A percentile compares a stretch with the other conserved stretches of the same genome.
Conservation (phyloP, 2,113 vertebrate species). For the Takifugu flavidus region DNA sequence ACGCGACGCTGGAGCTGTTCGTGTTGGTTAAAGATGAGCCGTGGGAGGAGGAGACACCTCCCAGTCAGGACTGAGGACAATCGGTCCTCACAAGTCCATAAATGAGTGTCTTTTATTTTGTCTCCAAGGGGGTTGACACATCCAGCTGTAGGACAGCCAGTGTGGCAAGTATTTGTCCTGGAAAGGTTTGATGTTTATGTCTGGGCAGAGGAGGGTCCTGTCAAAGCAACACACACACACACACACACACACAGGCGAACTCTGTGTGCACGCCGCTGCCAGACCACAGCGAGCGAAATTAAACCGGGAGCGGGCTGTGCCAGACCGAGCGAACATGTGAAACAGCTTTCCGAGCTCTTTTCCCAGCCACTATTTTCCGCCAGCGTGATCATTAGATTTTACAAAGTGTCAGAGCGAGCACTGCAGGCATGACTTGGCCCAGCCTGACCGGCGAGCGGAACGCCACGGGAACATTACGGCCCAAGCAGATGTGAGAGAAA, state of each 20-base stretch:
- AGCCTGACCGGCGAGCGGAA: neutral
- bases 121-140: neutral
- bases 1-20: slow-evolving; percentile 27
- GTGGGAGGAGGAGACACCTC: slow-evolving; percentile 14
- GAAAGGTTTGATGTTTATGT: neutral
- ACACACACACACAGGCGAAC: neutral
- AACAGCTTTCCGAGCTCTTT: slow-evolving; percentile 4
- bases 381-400: neutral
- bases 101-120: neutral
- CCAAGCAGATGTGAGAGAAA: too few relatives aligned
- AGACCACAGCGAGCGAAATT: neutral
- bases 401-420: neutral
- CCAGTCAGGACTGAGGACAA: neutral
- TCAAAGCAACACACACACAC: neutral
- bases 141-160: neutral
- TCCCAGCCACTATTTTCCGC: neutral
- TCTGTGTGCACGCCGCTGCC: neutral
- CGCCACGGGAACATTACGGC: too few relatives aligned
- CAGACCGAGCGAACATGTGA: neutral
- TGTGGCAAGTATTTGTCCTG: neutral
- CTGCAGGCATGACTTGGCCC: neutral
- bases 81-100: neutral
- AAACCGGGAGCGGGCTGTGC: neutral
- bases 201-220: neutral
- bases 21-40: slow-evolving; percentile 39